A percentile compares a stretch with the other conserved stretches of the same genome.
These are phyloP conservation scores for Palythoa grandis DNA, from an alignment of 92 coral and sea anemone genomes.

Conservation along the genomic window DNA sequence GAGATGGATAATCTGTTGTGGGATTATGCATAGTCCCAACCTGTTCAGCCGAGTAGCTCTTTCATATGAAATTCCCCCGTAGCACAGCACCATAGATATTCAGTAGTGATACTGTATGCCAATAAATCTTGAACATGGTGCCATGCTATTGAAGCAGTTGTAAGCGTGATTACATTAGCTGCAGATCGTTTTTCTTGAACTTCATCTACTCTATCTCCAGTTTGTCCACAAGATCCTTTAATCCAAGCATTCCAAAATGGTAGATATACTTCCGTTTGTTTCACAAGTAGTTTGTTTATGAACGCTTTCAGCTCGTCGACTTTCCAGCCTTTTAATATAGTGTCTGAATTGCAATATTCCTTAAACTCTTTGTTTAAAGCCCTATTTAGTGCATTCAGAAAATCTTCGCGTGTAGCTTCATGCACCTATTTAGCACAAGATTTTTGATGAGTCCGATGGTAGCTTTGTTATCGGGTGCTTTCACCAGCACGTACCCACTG, in stretches of 20 bases:
- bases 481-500: conserved; percentile 48
- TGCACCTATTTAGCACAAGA: conserved; percentile 36
- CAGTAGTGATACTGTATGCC: conserved; percentile 40
- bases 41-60: conserved; percentile 30
- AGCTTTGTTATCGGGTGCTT: conserved; percentile 48
- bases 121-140: conserved; percentile 37
- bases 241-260: conserved; percentile 47
- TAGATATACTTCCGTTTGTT: conserved; percentile 16
- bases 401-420: conserved; percentile 29
- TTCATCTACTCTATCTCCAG: conserved; percentile 5
- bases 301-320: conserved; percentile 34
- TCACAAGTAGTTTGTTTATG: conserved; percentile 18
- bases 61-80: conserved; percentile 14
- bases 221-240: conserved; percentile 43
- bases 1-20: conserved; percentile 36
- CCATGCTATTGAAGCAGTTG: conserved; percentile 53
- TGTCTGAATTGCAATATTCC: conserved; percentile 40
- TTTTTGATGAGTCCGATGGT: conserved; percentile 44
- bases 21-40: conserved; percentile 41
- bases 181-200: conserved; percentile 6
- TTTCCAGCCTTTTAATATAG: conserved; percentile 10
- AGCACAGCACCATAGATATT: conserved; percentile 41
- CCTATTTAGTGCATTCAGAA: conserved; percentile 33
- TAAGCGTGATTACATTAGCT: conserved; percentile 35
- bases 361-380: conserved; percentile 31